phyloP scores from a whole-genome alignment of 2,113 vertebrate genomes.

The Sula dactylatra region DNA sequence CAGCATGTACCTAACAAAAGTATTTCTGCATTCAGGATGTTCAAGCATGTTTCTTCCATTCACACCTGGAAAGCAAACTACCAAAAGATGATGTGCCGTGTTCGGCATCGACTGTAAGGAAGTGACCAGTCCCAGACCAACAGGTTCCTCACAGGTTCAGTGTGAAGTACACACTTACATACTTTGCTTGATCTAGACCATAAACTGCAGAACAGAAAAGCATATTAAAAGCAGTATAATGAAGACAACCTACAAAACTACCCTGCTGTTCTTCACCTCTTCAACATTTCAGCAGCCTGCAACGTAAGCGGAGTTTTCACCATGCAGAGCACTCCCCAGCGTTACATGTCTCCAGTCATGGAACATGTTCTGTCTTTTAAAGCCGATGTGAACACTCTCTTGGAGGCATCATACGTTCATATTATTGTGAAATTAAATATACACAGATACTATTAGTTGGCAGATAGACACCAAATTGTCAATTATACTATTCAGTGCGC shows the following conservation, averaged over 20 bases:
- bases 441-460: not conserved
- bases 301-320: not conserved
- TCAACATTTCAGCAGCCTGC: not conserved
- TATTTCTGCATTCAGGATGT: not conserved
- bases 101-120: rapidly evolving
- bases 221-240: not conserved
- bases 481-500: not conserved
- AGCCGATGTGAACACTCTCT: not conserved
- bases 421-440: not conserved
- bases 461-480: not conserved
- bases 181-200: not conserved
- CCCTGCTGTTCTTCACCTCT: not conserved
- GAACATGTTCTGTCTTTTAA: not conserved
- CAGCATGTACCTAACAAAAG: not conserved
- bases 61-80: not conserved
- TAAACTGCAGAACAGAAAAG: not conserved
- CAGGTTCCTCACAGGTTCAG: not conserved
- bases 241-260: not conserved
- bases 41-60: not conserved
- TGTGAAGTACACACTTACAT: not conserved
- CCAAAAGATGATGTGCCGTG: rapidly evolving
- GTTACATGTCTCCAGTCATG: not conserved
- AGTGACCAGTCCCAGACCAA: not conserved
- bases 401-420: not conserved
- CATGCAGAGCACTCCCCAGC: not conserved